Base-by-base conservation (phyloP, 2,797 vertebrate species). In the Geotrypetes seraphini region DNA sequence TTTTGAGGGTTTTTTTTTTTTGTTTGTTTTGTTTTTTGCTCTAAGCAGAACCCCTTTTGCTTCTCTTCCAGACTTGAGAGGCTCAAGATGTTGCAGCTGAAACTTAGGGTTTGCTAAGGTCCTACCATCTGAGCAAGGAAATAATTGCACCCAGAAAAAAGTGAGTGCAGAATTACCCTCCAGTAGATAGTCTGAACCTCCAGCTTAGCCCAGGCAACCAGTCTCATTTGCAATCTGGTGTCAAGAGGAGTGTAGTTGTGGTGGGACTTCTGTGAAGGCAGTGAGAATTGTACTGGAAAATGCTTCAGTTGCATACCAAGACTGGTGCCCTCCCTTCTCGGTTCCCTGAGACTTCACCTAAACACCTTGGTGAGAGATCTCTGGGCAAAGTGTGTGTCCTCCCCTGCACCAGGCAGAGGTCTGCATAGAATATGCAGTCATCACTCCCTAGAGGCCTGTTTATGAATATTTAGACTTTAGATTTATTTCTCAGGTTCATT, bases 231-330 rank as follows among this genome's bases (percentile, higher is more conserved):
- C 18, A 27, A 30, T 20, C 12, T 33, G 16, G 6, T 36, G 51
- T 56, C 32, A 19, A 20, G 39, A 25, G 3, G 20, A 18, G 12
- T 10, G 36, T 12, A 47, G 22, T 23, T 40, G 7, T 30, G 24
- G 19, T 4, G 1, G 33, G 15, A 30, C 36, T 53, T 50, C 31
- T 36, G 43, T 36, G 39, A 31, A 52, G 44, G 50, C 52, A 43
- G 38, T 10, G 36, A 42, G 43, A 30, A 5, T 9, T 7, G 27
- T 5, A 5, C 18, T 25, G 39, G 34, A 57, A 35, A 8, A 22
- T 28, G 28, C 54, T 28, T 35, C 12, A 13, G 12, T 16, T 16
- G 11, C 34, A 28, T 43, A 11, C 16, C 12, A 5, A 32, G 3
- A 22, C 24, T 11, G 22, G 9, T 5, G 27, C 31, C 11, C 0